Conservation (phyloP, 2,113 vertebrate species). For the Jacana jacana region DNA sequence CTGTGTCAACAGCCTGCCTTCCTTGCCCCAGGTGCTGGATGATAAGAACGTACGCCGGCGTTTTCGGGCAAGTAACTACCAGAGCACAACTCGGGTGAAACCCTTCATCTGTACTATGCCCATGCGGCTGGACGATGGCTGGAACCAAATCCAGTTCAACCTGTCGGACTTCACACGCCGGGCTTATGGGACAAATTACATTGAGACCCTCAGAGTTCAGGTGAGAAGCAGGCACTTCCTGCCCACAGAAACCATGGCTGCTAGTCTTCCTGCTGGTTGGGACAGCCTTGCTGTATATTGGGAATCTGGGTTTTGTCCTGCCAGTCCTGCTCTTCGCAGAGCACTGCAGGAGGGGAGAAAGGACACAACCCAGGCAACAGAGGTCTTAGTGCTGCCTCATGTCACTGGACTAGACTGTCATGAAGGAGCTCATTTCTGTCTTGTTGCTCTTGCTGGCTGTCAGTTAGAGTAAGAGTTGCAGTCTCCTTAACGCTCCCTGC, state of each 20-base stretch:
- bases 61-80: constrained; percentile 96
- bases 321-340: not conserved
- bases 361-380: not conserved
- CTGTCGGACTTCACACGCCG: constrained; percentile 92
- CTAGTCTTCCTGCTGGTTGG: not conserved
- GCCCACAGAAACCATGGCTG: fast-evolving
- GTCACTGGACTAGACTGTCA: not conserved
- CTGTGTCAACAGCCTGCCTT: not conserved
- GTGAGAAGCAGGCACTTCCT: constrained; percentile 25
- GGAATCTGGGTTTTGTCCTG: not conserved
- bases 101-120: constrained; percentile 99
- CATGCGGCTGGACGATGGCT: constrained; percentile 94
- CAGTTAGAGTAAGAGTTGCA: not conserved
- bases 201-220: constrained; percentile 94
- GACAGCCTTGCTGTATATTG: not conserved
- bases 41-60: constrained; percentile 94
- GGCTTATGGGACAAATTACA: constrained; percentile 95
- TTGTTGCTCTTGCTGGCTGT: not conserved
- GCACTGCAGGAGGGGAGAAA: not conserved
- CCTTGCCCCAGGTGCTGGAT: constrained; percentile 85
- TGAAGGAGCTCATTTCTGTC: not conserved
- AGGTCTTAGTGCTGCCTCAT: not conserved
- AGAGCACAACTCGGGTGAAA: constrained; percentile 94
- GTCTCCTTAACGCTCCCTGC: not conserved
- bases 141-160: constrained; percentile 99